phyloP scores from a whole-genome alignment of 2,113 vertebrate genomes.

The Rhabdomys dilectus region DNA sequence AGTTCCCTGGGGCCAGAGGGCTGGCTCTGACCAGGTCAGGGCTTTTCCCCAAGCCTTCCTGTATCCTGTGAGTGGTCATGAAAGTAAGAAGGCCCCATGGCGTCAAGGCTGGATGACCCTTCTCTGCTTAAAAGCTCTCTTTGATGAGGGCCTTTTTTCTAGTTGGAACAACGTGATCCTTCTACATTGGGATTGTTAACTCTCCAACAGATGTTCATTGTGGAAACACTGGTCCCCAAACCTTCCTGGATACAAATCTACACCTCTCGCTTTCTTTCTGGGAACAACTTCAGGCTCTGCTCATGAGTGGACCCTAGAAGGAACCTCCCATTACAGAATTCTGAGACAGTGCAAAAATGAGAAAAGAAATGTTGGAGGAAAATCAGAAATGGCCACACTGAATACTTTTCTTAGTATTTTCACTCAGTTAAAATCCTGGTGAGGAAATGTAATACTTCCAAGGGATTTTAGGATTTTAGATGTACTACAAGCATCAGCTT shows the following conservation, averaged over 20 bases:
- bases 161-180: background rate
- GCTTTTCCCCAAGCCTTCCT: background rate
- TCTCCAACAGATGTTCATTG: background rate
- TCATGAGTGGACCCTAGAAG: background rate
- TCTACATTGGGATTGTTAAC: background rate
- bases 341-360: background rate
- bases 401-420: conserved; percentile 43
- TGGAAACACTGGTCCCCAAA: background rate
- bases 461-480: conserved; percentile 27
- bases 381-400: background rate
- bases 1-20: background rate
- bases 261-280: background rate
- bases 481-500: background rate
- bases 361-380: conserved; percentile 29
- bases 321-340: background rate
- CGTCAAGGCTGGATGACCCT: background rate
- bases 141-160: background rate
- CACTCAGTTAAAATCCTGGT: background rate
- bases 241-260: background rate
- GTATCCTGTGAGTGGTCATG: background rate
- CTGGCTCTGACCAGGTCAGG: background rate
- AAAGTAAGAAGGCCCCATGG: background rate
- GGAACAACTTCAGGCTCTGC: background rate
- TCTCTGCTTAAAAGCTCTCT: background rate
- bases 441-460: background rate